A percentile compares a stretch with the other conserved stretches of the same genome.
Conservation (phyloP, 2,113 vertebrate species). For the Coreoperca whiteheadi region DNA sequence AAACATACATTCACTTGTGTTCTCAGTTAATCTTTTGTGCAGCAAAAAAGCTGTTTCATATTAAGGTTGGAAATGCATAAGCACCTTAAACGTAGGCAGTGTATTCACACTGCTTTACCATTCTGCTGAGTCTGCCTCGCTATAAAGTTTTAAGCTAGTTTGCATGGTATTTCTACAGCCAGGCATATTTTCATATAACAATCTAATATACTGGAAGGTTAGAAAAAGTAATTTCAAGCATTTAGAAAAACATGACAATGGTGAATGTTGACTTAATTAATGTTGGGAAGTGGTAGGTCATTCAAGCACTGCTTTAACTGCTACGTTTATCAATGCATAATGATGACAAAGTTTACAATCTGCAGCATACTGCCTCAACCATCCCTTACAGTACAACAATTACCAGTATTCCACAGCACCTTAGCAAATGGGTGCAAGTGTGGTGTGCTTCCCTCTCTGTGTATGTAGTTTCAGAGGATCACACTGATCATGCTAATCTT, state of each 20-base stretch:
- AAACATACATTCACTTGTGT: neutral
- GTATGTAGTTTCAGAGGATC: neutral
- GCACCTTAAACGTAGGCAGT: constrained; percentile 22
- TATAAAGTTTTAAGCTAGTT: constrained; percentile 15
- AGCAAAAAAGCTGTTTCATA: constrained; percentile 27
- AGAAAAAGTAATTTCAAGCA: constrained; percentile 6
- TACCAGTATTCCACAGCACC: neutral
- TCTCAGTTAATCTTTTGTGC: constrained; percentile 20
- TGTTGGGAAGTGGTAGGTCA: neutral
- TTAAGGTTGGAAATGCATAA: constrained; percentile 26
- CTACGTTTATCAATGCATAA: neutral
- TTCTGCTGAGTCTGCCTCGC: constrained; percentile 36
- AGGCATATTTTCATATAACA: constrained; percentile 13
- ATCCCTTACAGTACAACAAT: neutral
- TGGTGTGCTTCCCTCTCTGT: neutral
- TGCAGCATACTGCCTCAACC: neutral
- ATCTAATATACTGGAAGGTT: constrained; percentile 2
- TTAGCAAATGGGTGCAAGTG: neutral
- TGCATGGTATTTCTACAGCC: neutral
- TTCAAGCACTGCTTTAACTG: neutral
- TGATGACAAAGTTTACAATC: neutral
- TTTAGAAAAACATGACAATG: neutral
- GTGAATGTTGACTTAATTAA: neutral
- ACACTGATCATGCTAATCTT: neutral
- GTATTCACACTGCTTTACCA: constrained; percentile 41